Evolutionary conservation across 92 coral and sea anemone genomes (phyloP), one percentile per base, ranked within the genome.

Genomic region (Siderastrea siderea): DNA sequence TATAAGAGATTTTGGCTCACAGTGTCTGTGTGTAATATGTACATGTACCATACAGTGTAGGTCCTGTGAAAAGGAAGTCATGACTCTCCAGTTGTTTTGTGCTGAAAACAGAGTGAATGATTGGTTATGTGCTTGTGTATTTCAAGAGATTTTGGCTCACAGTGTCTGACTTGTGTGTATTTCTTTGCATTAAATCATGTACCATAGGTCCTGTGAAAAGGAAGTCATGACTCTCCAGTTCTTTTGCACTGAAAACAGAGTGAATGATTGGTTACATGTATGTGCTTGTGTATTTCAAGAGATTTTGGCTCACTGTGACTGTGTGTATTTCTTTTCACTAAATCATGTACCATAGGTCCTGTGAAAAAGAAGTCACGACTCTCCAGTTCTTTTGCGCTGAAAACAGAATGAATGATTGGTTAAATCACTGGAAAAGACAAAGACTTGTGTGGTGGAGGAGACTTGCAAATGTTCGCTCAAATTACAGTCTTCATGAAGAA

Each of bases 361-460:
- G 83, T 68, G 93, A 91, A 78, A 91, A 89, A 68, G 96, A 97
- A 68, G 74, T 89, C 65, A 79, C 90, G 74, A 71, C 81, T 45
- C 75, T 98, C 54, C 92, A 93, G 74, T 98, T 91, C 84, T 80
- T 91, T 75, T 96, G 97, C 84, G 88, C 85, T 76, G 91, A 93
- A 67, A 94, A 90, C 53, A 89, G 93, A 81, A 88, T 91, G 1
- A 89, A 89, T 72, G 92, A 93, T 77, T 98, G 99, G 99, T 67
- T 92, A 67, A 96, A 98, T 84, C 93, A 87, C 86, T 98, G 99
- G 99, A 94, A 84, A 73, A 92, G 98, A 59, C 92, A 96, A 77
- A 81, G 99, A 72, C 94, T 98, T 12, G 87, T 92, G 0, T 98
- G 99, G 99, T 98, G 99, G 99, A 95, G 94, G 79, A 98, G 93